phyloP scores from a whole-genome alignment of 2,113 vertebrate genomes.

The Myotis brandtii region DNA sequence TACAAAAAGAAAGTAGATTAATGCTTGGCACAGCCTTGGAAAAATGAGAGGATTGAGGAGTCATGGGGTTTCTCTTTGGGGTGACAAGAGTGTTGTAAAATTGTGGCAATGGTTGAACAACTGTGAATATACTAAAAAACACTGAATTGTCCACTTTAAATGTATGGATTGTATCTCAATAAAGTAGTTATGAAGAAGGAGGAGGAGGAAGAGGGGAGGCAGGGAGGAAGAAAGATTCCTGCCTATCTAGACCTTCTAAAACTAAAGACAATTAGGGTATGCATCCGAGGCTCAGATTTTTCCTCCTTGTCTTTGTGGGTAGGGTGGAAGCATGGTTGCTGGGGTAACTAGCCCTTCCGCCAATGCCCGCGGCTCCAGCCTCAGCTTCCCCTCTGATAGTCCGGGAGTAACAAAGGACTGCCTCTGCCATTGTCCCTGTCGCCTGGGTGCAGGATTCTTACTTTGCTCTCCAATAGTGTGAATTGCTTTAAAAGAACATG shows the following conservation, averaged over 20 bases:
- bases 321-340: rapidly evolving
- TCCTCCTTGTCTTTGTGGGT: neutral
- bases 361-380: rapidly evolving
- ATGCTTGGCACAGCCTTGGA: neutral
- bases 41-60: neutral
- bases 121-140: neutral
- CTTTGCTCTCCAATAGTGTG: neutral
- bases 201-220: rapidly evolving
- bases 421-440: neutral
- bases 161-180: neutral
- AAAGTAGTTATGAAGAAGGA: neutral
- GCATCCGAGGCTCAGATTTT: rapidly evolving
- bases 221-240: too few species aligned
- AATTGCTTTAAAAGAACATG: neutral
- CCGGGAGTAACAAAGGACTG: neutral
- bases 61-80: neutral
- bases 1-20: neutral
- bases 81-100: neutral
- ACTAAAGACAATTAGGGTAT: neutral
- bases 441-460: neutral
- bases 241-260: neutral
- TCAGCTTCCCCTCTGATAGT: neutral
- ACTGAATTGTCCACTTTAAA: neutral
- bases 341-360: neutral
- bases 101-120: neutral